These are phyloP conservation scores for Anisognathus igniventris DNA, from an alignment of 2,797 vertebrate species.

Conservation along the genomic window DNA sequence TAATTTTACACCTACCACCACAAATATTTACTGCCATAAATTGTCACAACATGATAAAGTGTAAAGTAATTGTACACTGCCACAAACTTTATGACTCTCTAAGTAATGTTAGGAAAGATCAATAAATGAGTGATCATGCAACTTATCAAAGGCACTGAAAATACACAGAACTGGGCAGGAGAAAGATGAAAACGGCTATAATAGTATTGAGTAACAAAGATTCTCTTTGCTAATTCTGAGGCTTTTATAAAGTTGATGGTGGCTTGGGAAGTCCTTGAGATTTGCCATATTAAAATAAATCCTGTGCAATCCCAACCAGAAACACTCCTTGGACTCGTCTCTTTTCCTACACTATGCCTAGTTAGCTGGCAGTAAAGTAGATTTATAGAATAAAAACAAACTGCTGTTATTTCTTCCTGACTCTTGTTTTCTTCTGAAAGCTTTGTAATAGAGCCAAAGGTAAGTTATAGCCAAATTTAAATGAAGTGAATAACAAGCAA, in stretches of 20 bases:
- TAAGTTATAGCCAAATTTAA: constrained; percentile 51
- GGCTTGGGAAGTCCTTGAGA: neutral
- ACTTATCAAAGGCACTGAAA: neutral
- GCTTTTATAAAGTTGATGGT: neutral
- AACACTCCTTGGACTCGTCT: neutral
- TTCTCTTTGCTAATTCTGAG: neutral
- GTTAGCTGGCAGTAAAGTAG: neutral
- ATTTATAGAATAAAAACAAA: constrained; percentile 48
- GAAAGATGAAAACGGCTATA: neutral
- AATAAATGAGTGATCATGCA: neutral
- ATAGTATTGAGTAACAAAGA: neutral
- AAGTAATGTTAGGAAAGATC: neutral
- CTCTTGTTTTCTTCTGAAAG: constrained; percentile 37
- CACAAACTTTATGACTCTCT: neutral
- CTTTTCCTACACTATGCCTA: neutral
- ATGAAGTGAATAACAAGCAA: constrained; percentile 44
- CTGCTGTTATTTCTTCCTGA: constrained; percentile 18
- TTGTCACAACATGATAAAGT: neutral
- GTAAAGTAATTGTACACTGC: neutral
- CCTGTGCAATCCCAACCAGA: neutral
- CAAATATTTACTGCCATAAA: neutral
- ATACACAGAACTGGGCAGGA: neutral
- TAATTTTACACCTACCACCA: neutral
- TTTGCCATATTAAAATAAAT: neutral
- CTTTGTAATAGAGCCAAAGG: constrained; percentile 37